A percentile compares a stretch with the other conserved stretches of the same genome.
Conservation (phyloP, 2,888 invertebrate genomes). For the Timema podura region DNA sequence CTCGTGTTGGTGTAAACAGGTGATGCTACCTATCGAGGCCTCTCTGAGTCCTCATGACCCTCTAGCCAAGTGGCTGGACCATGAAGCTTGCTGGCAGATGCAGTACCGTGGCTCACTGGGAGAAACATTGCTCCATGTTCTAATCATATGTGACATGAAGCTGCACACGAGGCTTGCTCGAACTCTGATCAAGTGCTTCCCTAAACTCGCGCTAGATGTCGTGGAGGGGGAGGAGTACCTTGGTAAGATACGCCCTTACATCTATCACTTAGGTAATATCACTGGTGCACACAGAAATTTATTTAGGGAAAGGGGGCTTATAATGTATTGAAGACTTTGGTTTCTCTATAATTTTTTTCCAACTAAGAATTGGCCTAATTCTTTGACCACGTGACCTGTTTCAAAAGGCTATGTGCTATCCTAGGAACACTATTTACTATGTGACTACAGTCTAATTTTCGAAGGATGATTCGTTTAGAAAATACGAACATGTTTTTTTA, state of each 20-base stretch:
- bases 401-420: too few relatives aligned
- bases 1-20: slow-evolving; percentile 42
- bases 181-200: slow-evolving; percentile 85
- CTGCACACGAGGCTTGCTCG: slow-evolving; percentile 80
- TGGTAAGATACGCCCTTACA: slow-evolving; percentile 50
- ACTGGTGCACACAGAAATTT: too few relatives aligned
- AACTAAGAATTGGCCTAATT: background rate
- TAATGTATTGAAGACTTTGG: too few relatives aligned
- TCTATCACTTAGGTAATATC: too few relatives aligned
- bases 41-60: slow-evolving; percentile 82
- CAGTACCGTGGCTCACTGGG: slow-evolving; percentile 92
- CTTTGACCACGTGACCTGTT: too few relatives aligned
- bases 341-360: too few relatives aligned
- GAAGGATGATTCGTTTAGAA: too few relatives aligned
- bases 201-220: slow-evolving; percentile 85
- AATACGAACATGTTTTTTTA: too few relatives aligned
- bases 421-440: too few relatives aligned
- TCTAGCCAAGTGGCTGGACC: slow-evolving; percentile 81
- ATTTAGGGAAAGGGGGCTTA: too few relatives aligned
- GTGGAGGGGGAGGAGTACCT: slow-evolving; percentile 97
- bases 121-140: slow-evolving; percentile 89
- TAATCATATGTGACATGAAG: slow-evolving; percentile 91
- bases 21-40: slow-evolving; percentile 82
- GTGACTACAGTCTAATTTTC: too few relatives aligned
- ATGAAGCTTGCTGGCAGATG: slow-evolving; percentile 97